Base-by-base conservation (phyloP, 2,888 invertebrate genomes). In the Phoronis australis region DNA sequence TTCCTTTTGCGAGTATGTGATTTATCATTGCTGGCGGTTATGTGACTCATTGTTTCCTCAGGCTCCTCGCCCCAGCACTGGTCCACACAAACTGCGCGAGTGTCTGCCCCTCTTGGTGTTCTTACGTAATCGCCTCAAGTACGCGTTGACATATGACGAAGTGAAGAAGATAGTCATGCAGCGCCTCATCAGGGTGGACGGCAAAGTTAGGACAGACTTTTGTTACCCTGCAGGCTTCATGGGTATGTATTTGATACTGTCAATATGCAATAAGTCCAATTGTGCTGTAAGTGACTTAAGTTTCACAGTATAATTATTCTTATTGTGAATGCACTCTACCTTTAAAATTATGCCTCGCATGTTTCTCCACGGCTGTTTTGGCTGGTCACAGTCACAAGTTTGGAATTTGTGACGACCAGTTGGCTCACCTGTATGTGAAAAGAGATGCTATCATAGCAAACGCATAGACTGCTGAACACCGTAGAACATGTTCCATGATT, bases 121-220 rank as follows among this genome's bases (percentile, higher is more conserved):
- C 81, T 83, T 99, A 57, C 87, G 99, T 69, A 97, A 99, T 81
- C 86, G 97, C 62, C 83, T 99, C 59, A 96, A 96, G 84, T 99
- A 99, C 81, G 99, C 97, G 40, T 83, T 99, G 60, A 97, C 94
- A 54, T 92, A 91, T 64, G 86, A 87, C 66, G 99, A 99, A 81
- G 96, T 95, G 25, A 91, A 89, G 56, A 97, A 96, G 80, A 99
- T 99, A 71, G 89, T 96, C 45, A 96, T 92, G 87, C 97, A 99
- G 81, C 85, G 99, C 52, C 83, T 96, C 51, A 92, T 99, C 75
- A 96, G 95, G 80, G 93, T 99, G 57, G 99, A 99, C 76, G 95
- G 94, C 61, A 96, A 95, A 83, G 89, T 99, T 47, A 85, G 99
- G 68, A 99, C 96, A 23, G 99, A 99, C 73, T 87, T 90, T 54